Conservation (phyloP, 2,888 invertebrate genomes). For the Vandiemenella viatica region DNA sequence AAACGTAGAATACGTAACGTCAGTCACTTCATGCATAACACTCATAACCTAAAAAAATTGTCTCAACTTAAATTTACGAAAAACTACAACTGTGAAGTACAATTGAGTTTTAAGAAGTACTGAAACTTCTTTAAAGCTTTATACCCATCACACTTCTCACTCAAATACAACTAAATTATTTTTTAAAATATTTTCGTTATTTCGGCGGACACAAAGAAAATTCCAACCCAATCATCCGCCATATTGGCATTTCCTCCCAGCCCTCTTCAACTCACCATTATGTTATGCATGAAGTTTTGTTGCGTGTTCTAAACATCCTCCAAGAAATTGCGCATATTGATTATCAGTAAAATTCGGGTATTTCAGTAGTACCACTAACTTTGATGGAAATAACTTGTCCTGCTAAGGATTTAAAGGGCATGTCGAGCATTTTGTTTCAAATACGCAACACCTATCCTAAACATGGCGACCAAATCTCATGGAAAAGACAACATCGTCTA, state of each 20-base stretch:
- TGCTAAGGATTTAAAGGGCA: constrained; percentile 34
- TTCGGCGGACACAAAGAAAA: constrained; percentile 8
- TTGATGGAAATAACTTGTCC: too few species aligned
- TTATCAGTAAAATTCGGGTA: constrained; percentile 30
- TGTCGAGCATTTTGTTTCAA: constrained; percentile 31
- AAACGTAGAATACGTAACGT: too few species aligned
- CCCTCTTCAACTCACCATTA: constrained; percentile 43
- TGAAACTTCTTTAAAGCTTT: too few species aligned
- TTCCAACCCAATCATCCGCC: constrained; percentile 24
- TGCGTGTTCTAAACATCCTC: constrained; percentile 40
- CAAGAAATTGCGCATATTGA: constrained; percentile 31
- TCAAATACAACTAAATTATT: too few species aligned
- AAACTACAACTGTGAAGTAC: too few species aligned
- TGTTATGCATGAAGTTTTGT: constrained; percentile 50
- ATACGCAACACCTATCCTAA: constrained; percentile 31
- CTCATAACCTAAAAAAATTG: too few species aligned
- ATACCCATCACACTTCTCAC: too few species aligned
- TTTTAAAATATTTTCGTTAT: too few species aligned
- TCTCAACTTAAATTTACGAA: too few species aligned
- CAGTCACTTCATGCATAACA: too few species aligned
- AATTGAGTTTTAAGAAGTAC: too few species aligned
- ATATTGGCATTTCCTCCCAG: constrained; percentile 31
- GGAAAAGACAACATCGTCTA: not conserved
- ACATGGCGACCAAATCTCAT: constrained; percentile 37
- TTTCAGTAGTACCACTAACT: constrained; percentile 37